A percentile compares a stretch with the other conserved stretches of the same genome.
Evolutionary conservation across 2,113 vertebrate genomes (phyloP).

Genomic region (Brachirus orientalis): DNA sequence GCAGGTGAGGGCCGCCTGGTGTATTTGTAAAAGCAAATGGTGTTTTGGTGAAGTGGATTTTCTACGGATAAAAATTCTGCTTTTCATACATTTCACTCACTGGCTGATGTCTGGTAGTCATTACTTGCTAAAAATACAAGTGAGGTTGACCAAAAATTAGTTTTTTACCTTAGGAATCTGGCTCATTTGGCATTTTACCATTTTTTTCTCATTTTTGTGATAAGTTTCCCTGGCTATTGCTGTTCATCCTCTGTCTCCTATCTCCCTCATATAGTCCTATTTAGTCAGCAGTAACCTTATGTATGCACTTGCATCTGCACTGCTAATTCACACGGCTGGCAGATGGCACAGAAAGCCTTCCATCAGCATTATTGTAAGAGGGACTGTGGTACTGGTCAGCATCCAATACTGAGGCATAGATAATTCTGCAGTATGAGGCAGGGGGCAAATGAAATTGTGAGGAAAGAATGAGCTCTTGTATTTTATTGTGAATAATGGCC

Average conservation of each 20-base stretch:
- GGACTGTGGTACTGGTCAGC: slow-evolving; percentile 53
- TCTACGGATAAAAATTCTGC: slow-evolving; percentile 48
- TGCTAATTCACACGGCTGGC: slow-evolving; percentile 30
- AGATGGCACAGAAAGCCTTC: slow-evolving; percentile 51
- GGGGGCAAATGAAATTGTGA: slow-evolving; percentile 11
- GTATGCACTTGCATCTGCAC: slow-evolving; percentile 22
- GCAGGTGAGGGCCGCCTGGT: slow-evolving; percentile 3
- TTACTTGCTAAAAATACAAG: no score
- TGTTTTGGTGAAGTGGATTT: slow-evolving; percentile 62
- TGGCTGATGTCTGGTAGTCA: slow-evolving; percentile 4
- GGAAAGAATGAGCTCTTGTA: background rate
- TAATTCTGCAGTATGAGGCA: slow-evolving; percentile 25
- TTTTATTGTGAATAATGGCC: slow-evolving; percentile 6
- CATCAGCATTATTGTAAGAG: slow-evolving; percentile 46
- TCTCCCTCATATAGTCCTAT: slow-evolving; percentile 10
- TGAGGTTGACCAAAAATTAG: background rate
- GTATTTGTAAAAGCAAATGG: slow-evolving; percentile 49
- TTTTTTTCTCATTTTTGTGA: background rate
- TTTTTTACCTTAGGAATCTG: background rate
- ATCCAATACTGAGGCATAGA: slow-evolving; percentile 31
- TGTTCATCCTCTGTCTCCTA: slow-evolving; percentile 16
- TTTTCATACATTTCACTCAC: slow-evolving; percentile 39
- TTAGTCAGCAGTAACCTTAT: slow-evolving; percentile 46
- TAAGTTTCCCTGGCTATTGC: slow-evolving; percentile 4
- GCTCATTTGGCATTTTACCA: slow-evolving; percentile 23